A percentile compares a stretch with the other conserved stretches of the same genome.
Conservation (phyloP, 2,113 vertebrate genomes). For the Lichenostomus cassidix region DNA sequence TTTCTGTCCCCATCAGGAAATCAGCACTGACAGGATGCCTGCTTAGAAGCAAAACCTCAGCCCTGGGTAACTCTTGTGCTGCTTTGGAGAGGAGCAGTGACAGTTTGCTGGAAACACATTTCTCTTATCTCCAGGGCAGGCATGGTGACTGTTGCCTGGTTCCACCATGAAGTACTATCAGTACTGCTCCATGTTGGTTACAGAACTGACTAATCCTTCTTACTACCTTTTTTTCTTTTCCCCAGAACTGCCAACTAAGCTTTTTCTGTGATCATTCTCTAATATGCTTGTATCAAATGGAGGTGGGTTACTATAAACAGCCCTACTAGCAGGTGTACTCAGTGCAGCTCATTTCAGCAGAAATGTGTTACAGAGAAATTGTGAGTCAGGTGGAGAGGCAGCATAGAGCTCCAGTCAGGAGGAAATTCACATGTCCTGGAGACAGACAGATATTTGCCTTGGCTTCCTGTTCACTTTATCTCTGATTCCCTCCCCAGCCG, state of each 20-base stretch:
- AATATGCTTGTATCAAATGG: neutral
- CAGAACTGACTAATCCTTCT: neutral
- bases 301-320: neutral
- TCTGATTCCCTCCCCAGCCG: neutral
- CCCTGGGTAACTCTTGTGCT: neutral
- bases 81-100: neutral
- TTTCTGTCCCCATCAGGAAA: neutral
- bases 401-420: neutral
- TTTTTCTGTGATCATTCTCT: neutral
- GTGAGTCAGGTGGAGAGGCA: neutral
- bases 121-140: neutral
- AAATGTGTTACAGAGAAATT: neutral
- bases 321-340: neutral
- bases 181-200: neutral
- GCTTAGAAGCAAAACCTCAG: neutral
- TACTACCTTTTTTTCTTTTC: fast-evolving
- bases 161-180: neutral
- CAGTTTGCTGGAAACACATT: neutral
- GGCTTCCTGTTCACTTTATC: neutral
- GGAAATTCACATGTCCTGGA: neutral
- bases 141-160: neutral
- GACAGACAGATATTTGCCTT: neutral
- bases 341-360: neutral
- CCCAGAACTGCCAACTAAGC: neutral
- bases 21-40: neutral